Evolutionary conservation across 1,140 invertebrate species (phyloP).

Genomic region (Phymorhynchus buccinoides): DNA sequence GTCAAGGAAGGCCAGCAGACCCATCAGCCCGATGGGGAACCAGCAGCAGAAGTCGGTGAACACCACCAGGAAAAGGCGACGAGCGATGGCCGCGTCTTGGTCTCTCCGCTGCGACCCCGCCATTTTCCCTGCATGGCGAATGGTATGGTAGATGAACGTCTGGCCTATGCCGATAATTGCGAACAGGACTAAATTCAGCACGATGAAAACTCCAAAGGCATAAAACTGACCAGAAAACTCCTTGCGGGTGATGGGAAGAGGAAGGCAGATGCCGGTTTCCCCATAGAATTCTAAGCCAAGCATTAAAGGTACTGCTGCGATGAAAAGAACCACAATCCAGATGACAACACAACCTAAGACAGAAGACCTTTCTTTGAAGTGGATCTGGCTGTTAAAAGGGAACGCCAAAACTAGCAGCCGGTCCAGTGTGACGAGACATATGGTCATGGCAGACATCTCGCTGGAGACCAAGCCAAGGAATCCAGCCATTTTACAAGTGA

Average conservation of each 20-base stretch:
- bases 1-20: conserved; percentile 45
- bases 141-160: conserved; percentile 41
- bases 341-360: background rate
- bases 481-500: conserved; percentile 55
- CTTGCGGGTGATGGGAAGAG: conserved; percentile 47
- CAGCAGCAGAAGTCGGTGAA: conserved; percentile 50
- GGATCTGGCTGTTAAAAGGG: conserved; percentile 50
- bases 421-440: conserved; percentile 31
- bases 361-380: conserved; percentile 35
- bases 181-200: conserved; percentile 50
- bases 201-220: conserved; percentile 48
- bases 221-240: conserved; percentile 44
- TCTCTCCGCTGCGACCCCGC: conserved; percentile 2
- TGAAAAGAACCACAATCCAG: conserved; percentile 38
- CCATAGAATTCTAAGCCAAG: conserved; percentile 49
- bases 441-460: background rate
- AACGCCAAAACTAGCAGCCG: conserved; percentile 56
- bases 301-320: conserved; percentile 29
- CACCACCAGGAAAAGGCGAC: conserved; percentile 39
- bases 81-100: conserved; percentile 48
- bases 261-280: conserved; percentile 48
- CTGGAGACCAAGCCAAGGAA: conserved; percentile 49
- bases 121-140: conserved; percentile 27
- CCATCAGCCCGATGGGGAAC: conserved; percentile 46
- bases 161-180: conserved; percentile 48